phyloP scores from a whole-genome alignment of 2,888 invertebrate genomes.

The Eristalis intricaria region DNA sequence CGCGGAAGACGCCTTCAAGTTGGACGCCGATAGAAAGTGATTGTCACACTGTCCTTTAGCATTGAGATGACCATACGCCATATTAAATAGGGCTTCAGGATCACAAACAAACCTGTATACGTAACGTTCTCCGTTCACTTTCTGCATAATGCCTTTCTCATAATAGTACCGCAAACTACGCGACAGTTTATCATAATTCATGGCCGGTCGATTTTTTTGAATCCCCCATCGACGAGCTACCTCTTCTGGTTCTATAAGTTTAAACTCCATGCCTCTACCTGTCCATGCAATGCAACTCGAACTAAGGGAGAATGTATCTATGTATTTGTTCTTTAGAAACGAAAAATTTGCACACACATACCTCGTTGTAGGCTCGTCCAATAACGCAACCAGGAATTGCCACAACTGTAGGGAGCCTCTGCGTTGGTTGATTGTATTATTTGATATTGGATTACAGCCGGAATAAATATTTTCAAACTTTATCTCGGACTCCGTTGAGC shows the following conservation, averaged over 20 bases:
- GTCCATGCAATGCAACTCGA: slow-evolving; percentile 97
- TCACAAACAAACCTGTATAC: slow-evolving; percentile 99
- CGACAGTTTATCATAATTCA: slow-evolving; percentile 98
- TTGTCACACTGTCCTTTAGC: slow-evolving; percentile 72
- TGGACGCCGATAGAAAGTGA: slow-evolving; percentile 64
- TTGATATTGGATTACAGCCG: slow-evolving; percentile 76
- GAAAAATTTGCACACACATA: slow-evolving; percentile 60
- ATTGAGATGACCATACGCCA: slow-evolving; percentile 84
- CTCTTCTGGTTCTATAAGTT: slow-evolving; percentile 97
- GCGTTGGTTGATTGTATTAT: slow-evolving; percentile 83
- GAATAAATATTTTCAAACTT: slow-evolving; percentile 79
- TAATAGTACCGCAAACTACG: slow-evolving; percentile 97
- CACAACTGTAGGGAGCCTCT: slow-evolving; percentile 94
- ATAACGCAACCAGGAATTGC: slow-evolving; percentile 95
- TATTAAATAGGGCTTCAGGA: slow-evolving; percentile 93
- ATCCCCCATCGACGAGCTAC: slow-evolving; percentile 97
- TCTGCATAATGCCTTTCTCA: slow-evolving; percentile 99
- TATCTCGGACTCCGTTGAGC: slow-evolving; percentile 79
- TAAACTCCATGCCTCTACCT: slow-evolving; percentile 96
- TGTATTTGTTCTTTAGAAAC: not conserved
- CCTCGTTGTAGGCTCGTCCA: slow-evolving; percentile 86
- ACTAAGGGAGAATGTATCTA: slow-evolving; percentile 77
- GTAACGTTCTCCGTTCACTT: slow-evolving; percentile 97
- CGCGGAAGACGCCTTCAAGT: slow-evolving; percentile 51
- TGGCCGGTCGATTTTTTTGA: slow-evolving; percentile 97